Percentiles rank a stretch among this genome's conserved stretches.
Conservation (phyloP, 2,113 vertebrate species). For the Choloepus hoffmanni region DNA sequence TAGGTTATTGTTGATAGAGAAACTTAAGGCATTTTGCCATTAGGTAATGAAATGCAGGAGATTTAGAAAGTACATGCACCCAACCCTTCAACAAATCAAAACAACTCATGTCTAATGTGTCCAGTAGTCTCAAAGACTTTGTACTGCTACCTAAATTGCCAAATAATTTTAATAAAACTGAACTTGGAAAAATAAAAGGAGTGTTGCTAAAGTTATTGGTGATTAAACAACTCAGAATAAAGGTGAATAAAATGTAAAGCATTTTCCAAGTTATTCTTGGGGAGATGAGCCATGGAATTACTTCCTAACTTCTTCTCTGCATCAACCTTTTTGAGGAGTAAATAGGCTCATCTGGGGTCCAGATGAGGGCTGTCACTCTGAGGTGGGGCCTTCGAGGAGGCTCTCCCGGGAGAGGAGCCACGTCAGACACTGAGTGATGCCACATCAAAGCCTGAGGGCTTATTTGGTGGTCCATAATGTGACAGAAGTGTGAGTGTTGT, state of each 20-base stretch:
- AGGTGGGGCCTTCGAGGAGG: neutral
- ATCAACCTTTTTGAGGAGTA: neutral
- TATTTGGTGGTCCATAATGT: neutral
- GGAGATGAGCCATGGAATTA: neutral
- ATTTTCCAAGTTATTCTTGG: neutral
- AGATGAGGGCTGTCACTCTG: neutral
- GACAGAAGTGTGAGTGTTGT: neutral
- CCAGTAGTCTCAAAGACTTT: too few relatives aligned
- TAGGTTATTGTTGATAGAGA: too few relatives aligned
- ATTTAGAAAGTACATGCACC: too few relatives aligned
- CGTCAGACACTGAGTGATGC: neutral
- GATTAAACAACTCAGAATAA: neutral
- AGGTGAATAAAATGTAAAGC: neutral
- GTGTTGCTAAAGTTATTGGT: neutral
- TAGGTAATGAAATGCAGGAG: too few relatives aligned
- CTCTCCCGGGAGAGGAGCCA: neutral
- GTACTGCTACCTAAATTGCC: too few relatives aligned
- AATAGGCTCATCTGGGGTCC: neutral
- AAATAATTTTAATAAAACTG: too few relatives aligned
- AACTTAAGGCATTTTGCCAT: too few relatives aligned
- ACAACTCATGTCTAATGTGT: too few relatives aligned
- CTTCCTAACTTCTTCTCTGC: neutral
- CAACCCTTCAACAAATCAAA: too few relatives aligned
- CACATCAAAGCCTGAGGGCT: neutral
- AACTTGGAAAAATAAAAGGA: too few relatives aligned